phyloP scores from a whole-genome alignment of 2,113 vertebrate species.

The Micronycteris hirsuta region DNA sequence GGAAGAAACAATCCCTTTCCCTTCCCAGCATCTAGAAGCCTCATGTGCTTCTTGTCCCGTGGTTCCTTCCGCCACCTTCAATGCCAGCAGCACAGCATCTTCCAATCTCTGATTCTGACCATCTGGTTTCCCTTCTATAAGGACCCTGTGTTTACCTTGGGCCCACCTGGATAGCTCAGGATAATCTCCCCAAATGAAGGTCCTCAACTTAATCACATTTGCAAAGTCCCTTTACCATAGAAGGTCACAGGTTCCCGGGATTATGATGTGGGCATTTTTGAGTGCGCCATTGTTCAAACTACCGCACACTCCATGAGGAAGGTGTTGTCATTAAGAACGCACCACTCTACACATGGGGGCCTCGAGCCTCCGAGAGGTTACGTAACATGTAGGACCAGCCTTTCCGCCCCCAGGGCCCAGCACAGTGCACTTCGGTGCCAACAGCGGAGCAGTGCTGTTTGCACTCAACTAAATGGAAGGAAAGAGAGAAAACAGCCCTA shows the following conservation, averaged over 20 bases:
- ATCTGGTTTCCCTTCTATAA: not conserved
- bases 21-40: not conserved
- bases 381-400: not conserved
- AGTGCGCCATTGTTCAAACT: not conserved
- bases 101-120: not conserved
- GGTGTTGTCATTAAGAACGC: not conserved
- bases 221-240: not conserved
- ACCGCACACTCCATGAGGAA: not conserved
- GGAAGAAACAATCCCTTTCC: not conserved
- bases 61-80: not conserved
- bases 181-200: not conserved
- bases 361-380: not conserved
- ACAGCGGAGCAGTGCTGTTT: not conserved
- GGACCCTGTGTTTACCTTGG: not conserved
- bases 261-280: not conserved
- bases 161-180: no score
- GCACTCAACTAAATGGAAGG: not conserved
- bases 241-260: not conserved
- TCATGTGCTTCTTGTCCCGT: not conserved
- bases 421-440: not conserved
- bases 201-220: not conserved
- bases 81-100: not conserved
- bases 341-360: not conserved
- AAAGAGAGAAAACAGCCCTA: not conserved
- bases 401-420: not conserved